Evolutionary conservation across 2,113 vertebrate genomes (phyloP).

Genomic region (Chelonoidis abingdonii): DNA sequence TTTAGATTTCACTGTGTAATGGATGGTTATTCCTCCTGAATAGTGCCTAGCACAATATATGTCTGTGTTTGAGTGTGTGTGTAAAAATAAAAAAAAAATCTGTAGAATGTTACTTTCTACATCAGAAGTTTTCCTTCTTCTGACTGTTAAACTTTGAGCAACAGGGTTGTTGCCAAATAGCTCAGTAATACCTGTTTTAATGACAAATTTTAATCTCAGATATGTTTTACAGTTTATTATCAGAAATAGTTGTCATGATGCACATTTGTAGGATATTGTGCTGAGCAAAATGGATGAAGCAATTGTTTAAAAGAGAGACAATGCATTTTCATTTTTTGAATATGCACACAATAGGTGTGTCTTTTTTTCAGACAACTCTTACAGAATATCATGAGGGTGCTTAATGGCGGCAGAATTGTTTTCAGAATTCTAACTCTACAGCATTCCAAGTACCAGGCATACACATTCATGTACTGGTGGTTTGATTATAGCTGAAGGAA

Average conservation of each 20-base stretch:
- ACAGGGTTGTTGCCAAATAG: not conserved
- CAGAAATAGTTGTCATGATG: not conserved
- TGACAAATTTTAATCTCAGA: rapidly evolving
- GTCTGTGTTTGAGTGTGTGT: not conserved
- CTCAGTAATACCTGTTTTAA: not conserved
- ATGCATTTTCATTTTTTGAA: not conserved
- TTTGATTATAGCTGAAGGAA: not conserved
- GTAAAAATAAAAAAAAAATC: not conserved
- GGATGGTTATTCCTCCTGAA: not conserved
- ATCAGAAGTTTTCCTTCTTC: not conserved
- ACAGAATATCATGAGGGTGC: rapidly evolving
- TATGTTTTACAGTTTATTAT: not conserved
- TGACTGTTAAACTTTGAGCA: not conserved
- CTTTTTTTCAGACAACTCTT: not conserved
- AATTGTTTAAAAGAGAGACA: not conserved
- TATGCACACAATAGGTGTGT: not conserved
- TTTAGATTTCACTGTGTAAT: rapidly evolving
- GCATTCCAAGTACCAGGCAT: not conserved
- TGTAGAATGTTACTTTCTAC: rapidly evolving
- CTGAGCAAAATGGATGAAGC: not conserved
- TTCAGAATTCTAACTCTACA: not conserved
- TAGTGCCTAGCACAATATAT: rapidly evolving
- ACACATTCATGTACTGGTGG: rapidly evolving
- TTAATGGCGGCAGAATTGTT: not conserved
- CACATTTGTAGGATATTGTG: not conserved